Base-by-base conservation (phyloP, 2,797 vertebrate species). In the Coendou prehensilis region DNA sequence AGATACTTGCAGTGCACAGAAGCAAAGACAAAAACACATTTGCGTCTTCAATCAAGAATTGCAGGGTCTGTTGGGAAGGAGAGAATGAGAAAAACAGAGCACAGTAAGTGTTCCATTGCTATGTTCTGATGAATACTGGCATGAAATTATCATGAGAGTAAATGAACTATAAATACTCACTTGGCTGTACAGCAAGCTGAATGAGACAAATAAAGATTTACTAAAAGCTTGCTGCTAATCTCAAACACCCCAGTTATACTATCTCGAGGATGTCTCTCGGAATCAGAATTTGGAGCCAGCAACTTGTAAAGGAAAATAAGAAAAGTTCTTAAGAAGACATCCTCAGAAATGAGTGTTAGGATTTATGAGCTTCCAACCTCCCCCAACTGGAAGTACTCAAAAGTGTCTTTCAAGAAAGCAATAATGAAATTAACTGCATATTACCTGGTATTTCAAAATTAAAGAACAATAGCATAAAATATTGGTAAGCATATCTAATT, bases 371-470 rank as follows among this genome's bases (percentile, higher is more conserved):
- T 73, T 6, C 28, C 45, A 37, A 26, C 11, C 45, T 45, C 10
- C 23, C 14, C 71, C 13, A 87, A 71, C 0, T 41, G 15, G 30
- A 82, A 89, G 76, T 83, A 11, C 61, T 87, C 45, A n/a, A 82
- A 95, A 79, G 41, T 76, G 91, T 94, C 69, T 95, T 79, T 96
- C 63, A 96, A 76, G 37, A 90, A 90, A 95, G 56, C 45, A 86
- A 52, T 9, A 17, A 33, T 83, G 85, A 93, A 64, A 91, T 52
- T 71, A 89, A 87, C 0, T 85, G 37, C 57, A 30, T 9, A 63
- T 47, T 79, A 79, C 9, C 41, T 57, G 50, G 37, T 28, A 87
- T 76, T 91, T 94, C 28, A 22, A 84, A 92, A 89, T 8, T 84
- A 23, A 91, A 79, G 33, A 76, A 18, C 9, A 80, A 69, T 37